Evolutionary conservation across 2,113 vertebrate genomes (phyloP).

Genomic region (Monarcha castaneiventris): DNA sequence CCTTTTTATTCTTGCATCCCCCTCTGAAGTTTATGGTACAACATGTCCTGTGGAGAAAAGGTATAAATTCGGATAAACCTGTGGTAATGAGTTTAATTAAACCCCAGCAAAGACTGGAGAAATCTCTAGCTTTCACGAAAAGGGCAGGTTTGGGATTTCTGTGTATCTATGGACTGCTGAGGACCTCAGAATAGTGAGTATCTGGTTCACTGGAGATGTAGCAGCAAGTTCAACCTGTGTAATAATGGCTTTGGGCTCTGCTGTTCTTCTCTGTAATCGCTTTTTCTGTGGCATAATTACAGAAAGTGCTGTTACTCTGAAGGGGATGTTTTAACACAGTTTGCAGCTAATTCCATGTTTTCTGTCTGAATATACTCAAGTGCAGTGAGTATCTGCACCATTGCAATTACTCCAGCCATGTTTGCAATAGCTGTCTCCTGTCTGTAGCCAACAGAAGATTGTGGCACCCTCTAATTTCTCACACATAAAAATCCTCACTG

Average conservation of each 20-base stretch:
- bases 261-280: background rate
- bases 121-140: background rate
- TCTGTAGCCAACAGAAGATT: background rate
- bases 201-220: background rate
- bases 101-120: background rate
- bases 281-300: background rate
- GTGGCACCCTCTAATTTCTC: background rate
- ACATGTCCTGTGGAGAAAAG: background rate
- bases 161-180: accelerated
- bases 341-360: background rate
- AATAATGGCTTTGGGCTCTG: background rate
- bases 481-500: background rate
- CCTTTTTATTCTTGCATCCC: background rate
- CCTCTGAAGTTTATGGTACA: background rate
- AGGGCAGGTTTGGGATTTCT: background rate
- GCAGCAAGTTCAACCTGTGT: background rate
- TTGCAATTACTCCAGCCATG: background rate
- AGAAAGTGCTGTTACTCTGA: background rate
- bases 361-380: background rate
- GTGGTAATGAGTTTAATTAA: background rate
- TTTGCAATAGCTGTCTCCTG: background rate
- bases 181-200: accelerated
- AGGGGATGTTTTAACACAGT: background rate
- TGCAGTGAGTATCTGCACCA: background rate
- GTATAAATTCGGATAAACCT: background rate